Evolutionary conservation across 2,113 vertebrate genomes (phyloP), one percentile per base, ranked within the genome.

Genomic region (Tachysurus vachellii): DNA sequence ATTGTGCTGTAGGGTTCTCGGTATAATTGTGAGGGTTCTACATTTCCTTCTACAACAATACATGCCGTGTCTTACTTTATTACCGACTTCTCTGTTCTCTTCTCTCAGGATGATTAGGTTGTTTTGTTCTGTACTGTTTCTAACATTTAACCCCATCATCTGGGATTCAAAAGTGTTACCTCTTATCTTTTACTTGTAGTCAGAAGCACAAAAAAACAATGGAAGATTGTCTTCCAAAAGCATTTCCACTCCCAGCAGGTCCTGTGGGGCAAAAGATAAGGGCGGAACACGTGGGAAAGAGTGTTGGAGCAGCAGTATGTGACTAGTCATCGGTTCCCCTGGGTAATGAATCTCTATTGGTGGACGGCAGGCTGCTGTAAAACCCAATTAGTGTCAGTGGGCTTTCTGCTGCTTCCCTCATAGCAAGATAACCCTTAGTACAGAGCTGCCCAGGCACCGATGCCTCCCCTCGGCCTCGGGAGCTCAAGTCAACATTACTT

Each of bases 361-460:
- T 89, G 91, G 90, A 92, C 89, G 89, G 93, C 71, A 83, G 89
- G 87, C 87, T 89, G 90, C 91, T 91, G 92, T 92, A 94, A 93
- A 95, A 94, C 92, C 93, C 92, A 94, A 95, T 95, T 94, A 95
- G 93, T 85, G 92, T 89, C 85, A 87, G 83, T 53, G 91, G 44
- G 85, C 86, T 91, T 93, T 93, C 91, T 91, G 91, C 82, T 90
- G 88, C 89, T 85, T 86, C 83, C 88, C 89, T 90, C 83, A 89
- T 81, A 87, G 85, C 86, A 85, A 86, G 89, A 93, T 91, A 93
- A 92, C 87, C 83, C 84, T 90, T 84, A 86, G 68, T 87, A 91
- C 19, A 42, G 68, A 88, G 42, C 84, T 36, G 47, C 61, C 84
- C 61, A 26, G n/a, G 66, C 73, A 80, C 36, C 26, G 42, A 28